Conservation (phyloP, 2,888 invertebrate genomes). For the Drosophila emarginata region DNA sequence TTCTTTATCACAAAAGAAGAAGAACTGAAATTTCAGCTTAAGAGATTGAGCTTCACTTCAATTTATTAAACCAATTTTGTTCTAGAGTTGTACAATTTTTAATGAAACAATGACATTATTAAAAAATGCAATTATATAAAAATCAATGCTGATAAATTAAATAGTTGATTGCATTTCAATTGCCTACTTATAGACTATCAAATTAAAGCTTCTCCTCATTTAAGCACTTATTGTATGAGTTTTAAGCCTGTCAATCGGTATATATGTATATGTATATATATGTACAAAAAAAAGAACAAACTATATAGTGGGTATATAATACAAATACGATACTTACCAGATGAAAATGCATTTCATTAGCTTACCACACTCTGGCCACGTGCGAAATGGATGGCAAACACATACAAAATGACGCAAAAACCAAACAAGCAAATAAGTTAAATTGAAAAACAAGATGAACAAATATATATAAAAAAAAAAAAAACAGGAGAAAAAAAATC, state of each 20-base stretch:
- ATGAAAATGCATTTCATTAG: slow-evolving; percentile 42
- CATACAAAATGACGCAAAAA: slow-evolving; percentile 9
- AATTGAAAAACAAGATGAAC: slow-evolving; percentile 4
- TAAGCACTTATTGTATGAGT: slow-evolving; percentile 10
- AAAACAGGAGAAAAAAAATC: neutral
- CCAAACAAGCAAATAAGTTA: slow-evolving; percentile 24
- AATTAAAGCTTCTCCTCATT: neutral
- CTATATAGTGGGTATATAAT: slow-evolving; percentile 21
- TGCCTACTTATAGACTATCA: slow-evolving; percentile 1
- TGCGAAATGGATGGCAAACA: slow-evolving; percentile 31
- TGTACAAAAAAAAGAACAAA: too few relatives aligned
- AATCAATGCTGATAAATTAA: neutral
- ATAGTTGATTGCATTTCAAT: slow-evolving; percentile 3
- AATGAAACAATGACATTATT: neutral
- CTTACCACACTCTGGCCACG: slow-evolving; percentile 42
- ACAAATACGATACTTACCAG: neutral
- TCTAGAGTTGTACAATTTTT: neutral
- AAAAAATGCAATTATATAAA: neutral
- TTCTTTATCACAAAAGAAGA: too few relatives aligned
- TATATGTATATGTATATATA: too few relatives aligned
- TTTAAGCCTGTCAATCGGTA: neutral
- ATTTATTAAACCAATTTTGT: too few relatives aligned
- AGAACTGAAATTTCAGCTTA: too few relatives aligned
- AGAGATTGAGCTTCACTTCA: too few relatives aligned
- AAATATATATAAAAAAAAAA: neutral